phyloP scores from a whole-genome alignment of 2,797 vertebrate genomes.

The Gouania willdenowi region DNA sequence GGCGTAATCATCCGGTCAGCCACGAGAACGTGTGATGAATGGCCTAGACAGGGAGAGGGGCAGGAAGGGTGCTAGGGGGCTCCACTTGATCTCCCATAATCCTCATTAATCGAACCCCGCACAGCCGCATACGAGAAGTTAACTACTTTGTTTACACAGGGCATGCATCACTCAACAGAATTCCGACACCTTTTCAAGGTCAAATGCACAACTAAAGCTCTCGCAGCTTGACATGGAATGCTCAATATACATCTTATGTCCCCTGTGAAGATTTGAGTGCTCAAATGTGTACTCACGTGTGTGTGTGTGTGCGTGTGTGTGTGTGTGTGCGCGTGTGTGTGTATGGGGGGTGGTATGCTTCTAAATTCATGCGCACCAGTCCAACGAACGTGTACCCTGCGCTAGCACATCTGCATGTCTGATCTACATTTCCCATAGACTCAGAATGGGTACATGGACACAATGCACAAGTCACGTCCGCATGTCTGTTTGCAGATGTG shows the following conservation, averaged over 20 bases:
- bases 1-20: constrained; percentile 10
- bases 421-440: no score
- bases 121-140: constrained; percentile 27
- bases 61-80: background rate
- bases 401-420: no score
- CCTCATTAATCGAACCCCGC: constrained; percentile 29
- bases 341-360: constrained; percentile 12
- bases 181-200: constrained; percentile 30
- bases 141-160: constrained; percentile 9
- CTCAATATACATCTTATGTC: constrained; percentile 10
- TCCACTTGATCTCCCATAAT: constrained; percentile 32
- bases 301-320: constrained; percentile 23
- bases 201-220: constrained; percentile 3
- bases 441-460: no score
- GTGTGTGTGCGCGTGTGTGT: constrained; percentile 25
- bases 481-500: no score
- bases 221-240: constrained; percentile 6
- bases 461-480: no score
- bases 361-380: no score
- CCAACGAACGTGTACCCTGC: no score
- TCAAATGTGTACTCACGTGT: background rate
- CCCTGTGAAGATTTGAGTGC: no score
- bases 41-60: background rate
- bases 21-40: constrained; percentile 9
- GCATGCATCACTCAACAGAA: background rate